These are phyloP conservation scores for Cephalotes varians DNA, from an alignment of 2,888 invertebrate genomes.

Conservation along the genomic window DNA sequence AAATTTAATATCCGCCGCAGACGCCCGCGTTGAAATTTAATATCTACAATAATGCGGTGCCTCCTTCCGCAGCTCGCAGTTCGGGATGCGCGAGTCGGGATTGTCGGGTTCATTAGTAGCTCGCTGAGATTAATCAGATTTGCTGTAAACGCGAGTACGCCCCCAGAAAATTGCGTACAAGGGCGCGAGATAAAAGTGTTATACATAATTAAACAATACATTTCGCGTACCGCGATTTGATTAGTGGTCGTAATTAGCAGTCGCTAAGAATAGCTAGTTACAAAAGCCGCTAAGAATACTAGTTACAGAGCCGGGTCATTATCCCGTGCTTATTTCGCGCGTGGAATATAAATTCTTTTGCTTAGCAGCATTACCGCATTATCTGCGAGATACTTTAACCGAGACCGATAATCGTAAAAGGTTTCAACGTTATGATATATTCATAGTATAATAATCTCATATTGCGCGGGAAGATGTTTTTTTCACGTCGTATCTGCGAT, in stretches of 20 bases:
- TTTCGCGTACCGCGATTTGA: constrained; percentile 27
- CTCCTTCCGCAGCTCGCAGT: constrained; percentile 54
- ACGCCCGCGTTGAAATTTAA: constrained; percentile 78
- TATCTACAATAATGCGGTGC: constrained; percentile 78
- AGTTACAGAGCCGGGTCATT: background rate
- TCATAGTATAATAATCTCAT: background rate
- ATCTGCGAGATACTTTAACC: background rate
- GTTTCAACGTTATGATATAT: background rate
- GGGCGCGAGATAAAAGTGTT: constrained; percentile 15
- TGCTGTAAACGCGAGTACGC: constrained; percentile 59
- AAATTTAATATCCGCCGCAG: constrained; percentile 81
- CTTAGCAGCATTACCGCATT: background rate
- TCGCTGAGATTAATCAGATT: constrained; percentile 73
- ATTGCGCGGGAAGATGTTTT: background rate
- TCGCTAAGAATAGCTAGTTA: constrained; percentile 14
- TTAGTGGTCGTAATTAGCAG: constrained; percentile 36
- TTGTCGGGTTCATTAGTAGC: constrained; percentile 70
- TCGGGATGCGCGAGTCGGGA: constrained; percentile 49
- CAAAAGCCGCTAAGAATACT: too few species aligned
- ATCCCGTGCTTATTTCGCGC: too few species aligned
- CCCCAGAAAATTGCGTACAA: constrained; percentile 47
- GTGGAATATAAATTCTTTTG: background rate
- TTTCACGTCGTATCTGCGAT: background rate
- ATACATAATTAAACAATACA: constrained; percentile 46
- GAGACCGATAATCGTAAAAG: background rate